A percentile compares a stretch with the other conserved stretches of the same genome.
phyloP scores from a whole-genome alignment of 2,888 invertebrate genomes.

The Brenthis ino region DNA sequence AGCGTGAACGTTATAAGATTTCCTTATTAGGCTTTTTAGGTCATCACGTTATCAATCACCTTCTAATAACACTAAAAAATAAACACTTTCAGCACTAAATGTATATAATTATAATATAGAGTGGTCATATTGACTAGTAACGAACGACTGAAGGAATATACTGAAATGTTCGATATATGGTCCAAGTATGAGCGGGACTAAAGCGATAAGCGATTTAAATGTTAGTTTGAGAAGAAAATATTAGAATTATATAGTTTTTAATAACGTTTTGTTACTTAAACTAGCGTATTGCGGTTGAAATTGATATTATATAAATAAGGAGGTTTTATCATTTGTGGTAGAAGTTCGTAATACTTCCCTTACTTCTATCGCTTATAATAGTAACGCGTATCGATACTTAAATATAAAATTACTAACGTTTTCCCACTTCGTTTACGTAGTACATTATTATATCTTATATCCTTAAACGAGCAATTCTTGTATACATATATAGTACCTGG shows the following conservation, averaged over 20 bases:
- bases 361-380: too few species aligned
- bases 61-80: slow-evolving; percentile 5
- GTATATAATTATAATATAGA: slow-evolving; percentile 9
- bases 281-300: too few species aligned
- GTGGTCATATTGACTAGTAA: slow-evolving; percentile 28
- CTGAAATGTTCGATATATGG: slow-evolving; percentile 16
- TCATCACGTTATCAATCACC: slow-evolving; percentile 5
- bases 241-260: background rate
- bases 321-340: background rate
- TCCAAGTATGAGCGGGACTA: slow-evolving; percentile 11
- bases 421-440: too few species aligned
- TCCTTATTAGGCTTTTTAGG: background rate
- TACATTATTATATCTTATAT: too few species aligned
- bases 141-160: slow-evolving; percentile 27
- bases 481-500: too few species aligned
- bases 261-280: background rate
- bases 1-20: background rate
- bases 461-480: too few species aligned
- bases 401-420: too few species aligned
- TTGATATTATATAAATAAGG: too few species aligned
- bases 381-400: too few species aligned
- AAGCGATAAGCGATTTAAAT: slow-evolving; percentile 20
- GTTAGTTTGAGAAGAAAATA: background rate
- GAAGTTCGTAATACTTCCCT: too few species aligned
- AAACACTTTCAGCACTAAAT: slow-evolving; percentile 11